Evolutionary conservation across 2,113 vertebrate genomes (phyloP), one percentile per base, ranked within the genome.

Genomic region (Benitochromis conjunctus): DNA sequence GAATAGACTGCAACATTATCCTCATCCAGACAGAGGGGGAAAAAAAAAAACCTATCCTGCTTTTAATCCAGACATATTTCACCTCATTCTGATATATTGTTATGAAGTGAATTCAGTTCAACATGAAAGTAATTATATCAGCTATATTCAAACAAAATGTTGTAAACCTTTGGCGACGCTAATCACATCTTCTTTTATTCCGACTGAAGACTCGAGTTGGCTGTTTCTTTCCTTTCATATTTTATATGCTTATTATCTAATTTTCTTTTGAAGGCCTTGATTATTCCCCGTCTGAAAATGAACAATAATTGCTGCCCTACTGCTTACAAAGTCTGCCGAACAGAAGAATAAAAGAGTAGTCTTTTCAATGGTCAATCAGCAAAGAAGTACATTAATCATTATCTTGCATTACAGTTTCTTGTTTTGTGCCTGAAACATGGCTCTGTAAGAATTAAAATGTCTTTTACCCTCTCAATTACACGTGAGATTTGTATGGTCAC

Each of bases 81-180:
- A 95, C 94, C 93, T 96, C 90, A 91, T 94, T 95, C 93, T 93
- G 87, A 94, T 92, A 64, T 91, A 95, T 95, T 94, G 94, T 94
- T 93, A 87, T 86, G 90, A 94, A 92, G 91, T 92, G 92, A 94
- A 92, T 90, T 93, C 84, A 91, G 92, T 95, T 95, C 90, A 91
- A 93, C 86, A 83, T 87, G 89, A 95, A 93, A 92, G 93, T 95
- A 96, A 95, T 96, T 95, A 96, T 86, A 91, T 94, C 94, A 94
- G 93, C 95, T 96, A 94, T 96, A 95, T 94, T 96, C 94, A 95
- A 94, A 96, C 93, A 95, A 93, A 94, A 94, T 94, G 94, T 95
- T 94, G 94, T 93, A 94, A 96, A 95, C 94, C 95, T 95, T 94
- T 95, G 92, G 92, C 91, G 88, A 92, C 86, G 86, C 91, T 96